A percentile compares a stretch with the other conserved stretches of the same genome.
These are phyloP conservation scores for Cosmia pyralina DNA, from an alignment of 2,888 invertebrate species.

Conservation along the genomic window DNA sequence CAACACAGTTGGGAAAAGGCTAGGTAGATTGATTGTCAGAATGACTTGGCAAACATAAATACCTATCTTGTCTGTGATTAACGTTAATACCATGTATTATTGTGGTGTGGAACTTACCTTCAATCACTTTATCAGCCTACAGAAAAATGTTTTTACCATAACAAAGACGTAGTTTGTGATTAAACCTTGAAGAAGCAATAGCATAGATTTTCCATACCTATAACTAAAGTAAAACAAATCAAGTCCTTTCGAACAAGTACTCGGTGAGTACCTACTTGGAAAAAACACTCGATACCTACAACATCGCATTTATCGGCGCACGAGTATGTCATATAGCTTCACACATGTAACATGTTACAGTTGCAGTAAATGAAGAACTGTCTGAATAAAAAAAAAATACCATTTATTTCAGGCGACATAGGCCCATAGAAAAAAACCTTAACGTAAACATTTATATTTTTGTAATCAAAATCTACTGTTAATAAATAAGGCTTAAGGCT, in stretches of 20 bases:
- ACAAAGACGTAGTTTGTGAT: not conserved
- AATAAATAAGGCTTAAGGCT: no score
- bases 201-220: not conserved
- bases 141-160: not conserved
- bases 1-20: no score
- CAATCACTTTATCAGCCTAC: constrained; percentile 1
- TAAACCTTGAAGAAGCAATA: not conserved
- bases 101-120: not conserved
- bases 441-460: no score
- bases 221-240: constrained; percentile 1
- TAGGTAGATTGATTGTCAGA: no score
- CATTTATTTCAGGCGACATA: no score
- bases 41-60: constrained; percentile 31
- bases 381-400: no score
- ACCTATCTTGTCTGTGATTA: not conserved
- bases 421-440: no score
- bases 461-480: no score
- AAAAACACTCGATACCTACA: not conserved
- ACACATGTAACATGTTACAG: not conserved
- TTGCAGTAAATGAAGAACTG: no score
- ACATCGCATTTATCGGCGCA: constrained; percentile 1
- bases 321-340: constrained; percentile 5
- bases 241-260: not conserved
- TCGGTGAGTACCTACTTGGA: constrained; percentile 1
- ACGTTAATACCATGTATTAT: not conserved